These are phyloP conservation scores for Cottus gobio DNA, from an alignment of 2,113 vertebrate species.

Conservation along the genomic window DNA sequence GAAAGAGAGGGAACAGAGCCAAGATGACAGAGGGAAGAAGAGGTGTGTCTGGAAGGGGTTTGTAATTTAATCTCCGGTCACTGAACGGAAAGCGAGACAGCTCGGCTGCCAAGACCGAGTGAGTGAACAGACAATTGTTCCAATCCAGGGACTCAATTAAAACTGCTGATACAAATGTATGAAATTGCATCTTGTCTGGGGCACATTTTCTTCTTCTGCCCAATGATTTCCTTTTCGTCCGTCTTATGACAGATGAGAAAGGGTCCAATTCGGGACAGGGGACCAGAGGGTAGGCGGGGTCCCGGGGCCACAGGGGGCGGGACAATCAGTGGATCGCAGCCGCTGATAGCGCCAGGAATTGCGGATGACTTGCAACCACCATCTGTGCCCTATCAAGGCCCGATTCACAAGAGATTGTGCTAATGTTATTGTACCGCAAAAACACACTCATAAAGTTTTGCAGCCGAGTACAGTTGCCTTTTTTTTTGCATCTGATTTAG, in stretches of 20 bases:
- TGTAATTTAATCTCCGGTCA: conserved; percentile 69
- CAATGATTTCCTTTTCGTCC: conserved; percentile 1
- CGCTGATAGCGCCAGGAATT: not conserved
- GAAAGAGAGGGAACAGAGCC: conserved; percentile 45
- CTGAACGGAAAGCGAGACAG: conserved; percentile 57
- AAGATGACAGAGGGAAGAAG: conserved; percentile 38
- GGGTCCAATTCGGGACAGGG: not conserved
- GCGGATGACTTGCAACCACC: not conserved
- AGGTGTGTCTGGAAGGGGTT: conserved; percentile 56
- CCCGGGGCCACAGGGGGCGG: not conserved
- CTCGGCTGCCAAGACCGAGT: conserved; percentile 31
- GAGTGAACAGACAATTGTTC: conserved; percentile 6
- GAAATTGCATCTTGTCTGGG: conserved; percentile 18
- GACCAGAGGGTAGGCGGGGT: not conserved
- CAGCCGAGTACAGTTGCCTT: not conserved
- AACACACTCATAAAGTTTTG: not conserved
- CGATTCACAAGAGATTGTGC: not conserved
- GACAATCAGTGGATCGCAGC: not conserved
- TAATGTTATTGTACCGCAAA: not conserved
- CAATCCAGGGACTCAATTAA: conserved; percentile 41
- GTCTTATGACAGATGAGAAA: not conserved
- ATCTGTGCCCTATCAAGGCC: not conserved
- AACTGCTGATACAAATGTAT: conserved; percentile 9
- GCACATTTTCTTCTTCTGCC: not conserved
- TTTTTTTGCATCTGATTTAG: not conserved